Evolutionary conservation across 2,797 vertebrate species (phyloP).

Genomic region (Tenualosa ilisha): DNA sequence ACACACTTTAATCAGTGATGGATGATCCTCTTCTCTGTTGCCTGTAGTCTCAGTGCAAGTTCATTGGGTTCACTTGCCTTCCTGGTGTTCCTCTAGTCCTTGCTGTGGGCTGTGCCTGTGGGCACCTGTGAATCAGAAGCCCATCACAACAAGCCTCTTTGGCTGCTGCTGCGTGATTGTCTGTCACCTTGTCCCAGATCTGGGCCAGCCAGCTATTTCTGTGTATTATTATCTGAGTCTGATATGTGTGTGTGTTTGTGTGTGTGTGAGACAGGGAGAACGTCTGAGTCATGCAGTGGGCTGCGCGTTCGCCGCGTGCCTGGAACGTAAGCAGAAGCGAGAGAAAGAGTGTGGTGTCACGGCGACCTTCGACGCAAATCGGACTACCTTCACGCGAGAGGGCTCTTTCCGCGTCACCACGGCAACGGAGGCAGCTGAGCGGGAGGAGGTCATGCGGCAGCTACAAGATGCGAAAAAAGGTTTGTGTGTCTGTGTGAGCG

Average conservation of each 20-base stretch:
- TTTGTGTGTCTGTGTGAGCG: constrained; percentile 49
- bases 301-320: constrained; percentile 95
- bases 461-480: constrained; percentile 92
- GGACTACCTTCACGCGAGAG: constrained; percentile 97
- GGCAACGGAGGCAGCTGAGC: constrained; percentile 94
- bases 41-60: neutral
- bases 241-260: neutral
- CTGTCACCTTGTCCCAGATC: neutral
- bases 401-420: constrained; percentile 97
- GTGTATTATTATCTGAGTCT: neutral
- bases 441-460: constrained; percentile 96
- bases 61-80: neutral
- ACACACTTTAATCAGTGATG: no score
- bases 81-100: neutral
- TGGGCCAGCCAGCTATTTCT: neutral
- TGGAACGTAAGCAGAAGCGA: constrained; percentile 96
- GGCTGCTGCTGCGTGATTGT: neutral
- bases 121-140: neutral
- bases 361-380: constrained; percentile 95
- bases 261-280: constrained; percentile 81
- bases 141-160: neutral
- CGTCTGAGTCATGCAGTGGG: constrained; percentile 96
- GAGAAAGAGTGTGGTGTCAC: constrained; percentile 99
- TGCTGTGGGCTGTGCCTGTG: neutral
- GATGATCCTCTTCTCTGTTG: neutral